Evolutionary conservation across 2,113 vertebrate genomes (phyloP).

Genomic region (Fregata magnificens): DNA sequence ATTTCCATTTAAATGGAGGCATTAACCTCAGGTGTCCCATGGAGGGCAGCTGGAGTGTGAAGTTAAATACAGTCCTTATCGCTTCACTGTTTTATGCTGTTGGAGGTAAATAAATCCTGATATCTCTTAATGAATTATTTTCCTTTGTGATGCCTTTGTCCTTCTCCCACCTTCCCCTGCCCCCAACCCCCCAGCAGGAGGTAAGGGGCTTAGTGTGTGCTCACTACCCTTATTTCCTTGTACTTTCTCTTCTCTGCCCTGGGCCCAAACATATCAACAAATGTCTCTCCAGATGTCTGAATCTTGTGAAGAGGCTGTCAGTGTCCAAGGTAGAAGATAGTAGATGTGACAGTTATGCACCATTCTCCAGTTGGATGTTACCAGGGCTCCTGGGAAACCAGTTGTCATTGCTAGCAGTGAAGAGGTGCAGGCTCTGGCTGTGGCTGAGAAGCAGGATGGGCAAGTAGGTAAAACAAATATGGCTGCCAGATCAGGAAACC

Average conservation of each 20-base stretch:
- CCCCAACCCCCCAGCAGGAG: not conserved
- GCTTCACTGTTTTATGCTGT: not conserved
- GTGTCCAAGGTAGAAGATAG: not conserved
- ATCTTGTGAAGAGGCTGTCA: not conserved
- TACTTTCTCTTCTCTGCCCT: not conserved
- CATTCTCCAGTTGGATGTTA: not conserved
- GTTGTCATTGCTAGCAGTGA: not conserved
- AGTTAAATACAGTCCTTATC: constrained; percentile 17
- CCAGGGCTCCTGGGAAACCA: not conserved
- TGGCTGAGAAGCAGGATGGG: not conserved
- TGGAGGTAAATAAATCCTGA: constrained; percentile 38
- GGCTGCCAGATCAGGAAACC: not conserved
- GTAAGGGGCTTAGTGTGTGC: not conserved
- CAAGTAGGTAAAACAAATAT: not conserved
- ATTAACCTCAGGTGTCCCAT: constrained; percentile 62
- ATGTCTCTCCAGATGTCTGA: not conserved
- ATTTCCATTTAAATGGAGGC: constrained; percentile 76
- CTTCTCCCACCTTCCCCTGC: not conserved
- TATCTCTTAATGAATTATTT: not conserved
- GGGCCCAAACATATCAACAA: not conserved
- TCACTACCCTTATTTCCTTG: not conserved
- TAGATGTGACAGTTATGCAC: not conserved
- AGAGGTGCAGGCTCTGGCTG: not conserved
- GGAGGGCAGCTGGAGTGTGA: not conserved
- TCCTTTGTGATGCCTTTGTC: not conserved